Evolutionary conservation across 2,113 vertebrate genomes (phyloP).

Genomic region (Mixornis gularis): DNA sequence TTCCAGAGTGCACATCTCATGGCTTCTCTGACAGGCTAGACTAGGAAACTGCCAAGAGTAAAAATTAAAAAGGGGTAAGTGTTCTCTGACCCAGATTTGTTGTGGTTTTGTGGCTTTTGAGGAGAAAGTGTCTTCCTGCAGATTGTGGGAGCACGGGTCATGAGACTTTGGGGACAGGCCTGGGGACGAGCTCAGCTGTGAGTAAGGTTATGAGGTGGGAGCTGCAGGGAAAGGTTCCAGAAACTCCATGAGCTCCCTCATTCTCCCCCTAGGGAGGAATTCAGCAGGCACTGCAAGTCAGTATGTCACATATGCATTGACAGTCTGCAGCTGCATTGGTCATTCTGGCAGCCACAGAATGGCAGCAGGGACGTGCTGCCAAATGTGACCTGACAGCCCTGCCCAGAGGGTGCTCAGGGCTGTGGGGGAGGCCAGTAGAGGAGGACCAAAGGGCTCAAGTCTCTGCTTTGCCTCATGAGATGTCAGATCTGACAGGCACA

Average conservation of each 20-base stretch:
- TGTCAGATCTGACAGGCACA: neutral
- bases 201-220: neutral
- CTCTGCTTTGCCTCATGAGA: neutral
- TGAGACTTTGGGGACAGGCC: neutral
- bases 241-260: neutral
- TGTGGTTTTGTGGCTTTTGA: neutral
- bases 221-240: neutral
- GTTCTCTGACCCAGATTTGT: neutral
- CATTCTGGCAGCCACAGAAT: fast-evolving
- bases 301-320: fast-evolving
- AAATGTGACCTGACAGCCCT: neutral
- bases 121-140: neutral
- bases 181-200: neutral
- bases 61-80: neutral
- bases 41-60: neutral
- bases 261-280: neutral
- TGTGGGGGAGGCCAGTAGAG: neutral
- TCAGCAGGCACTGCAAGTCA: neutral
- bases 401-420: neutral
- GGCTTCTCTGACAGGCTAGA: neutral
- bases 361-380: neutral
- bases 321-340: neutral
- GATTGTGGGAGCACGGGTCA: neutral
- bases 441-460: neutral
- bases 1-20: neutral